Conservation (phyloP, 2,797 vertebrate species). For the Knipowitschia caucasica region DNA sequence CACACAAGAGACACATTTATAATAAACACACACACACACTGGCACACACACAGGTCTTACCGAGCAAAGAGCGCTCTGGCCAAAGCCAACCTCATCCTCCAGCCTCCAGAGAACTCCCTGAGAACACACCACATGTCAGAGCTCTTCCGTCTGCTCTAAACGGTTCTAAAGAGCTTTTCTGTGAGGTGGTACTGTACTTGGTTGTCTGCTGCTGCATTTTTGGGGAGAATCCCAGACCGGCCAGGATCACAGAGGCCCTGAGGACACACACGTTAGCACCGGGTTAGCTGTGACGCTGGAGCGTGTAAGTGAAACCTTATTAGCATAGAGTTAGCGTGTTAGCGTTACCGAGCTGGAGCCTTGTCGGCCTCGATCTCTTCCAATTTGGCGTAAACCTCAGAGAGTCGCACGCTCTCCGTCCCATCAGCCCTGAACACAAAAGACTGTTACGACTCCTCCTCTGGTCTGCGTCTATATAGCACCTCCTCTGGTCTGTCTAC, state of each 20-base stretch:
- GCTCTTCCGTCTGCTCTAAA: too few species aligned
- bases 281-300: too few species aligned
- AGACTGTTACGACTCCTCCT: not conserved
- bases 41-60: constrained; percentile 64
- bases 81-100: constrained; percentile 96
- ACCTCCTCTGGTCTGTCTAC: too few species aligned
- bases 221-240: constrained; percentile 90
- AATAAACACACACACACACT: not conserved
- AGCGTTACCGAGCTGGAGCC: constrained; percentile 87
- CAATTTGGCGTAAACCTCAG: constrained; percentile 88
- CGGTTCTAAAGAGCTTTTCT: too few species aligned
- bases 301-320: too few species aligned
- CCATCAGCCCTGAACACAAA: constrained; percentile 78
- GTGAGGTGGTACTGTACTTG: too few species aligned
- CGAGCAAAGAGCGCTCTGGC: constrained; percentile 92
- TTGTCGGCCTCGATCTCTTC: constrained; percentile 98
- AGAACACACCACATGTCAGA: constrained; percentile 7
- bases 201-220: constrained; percentile 93
- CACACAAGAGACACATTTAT: constrained; percentile 2
- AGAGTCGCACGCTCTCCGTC: constrained; percentile 82
- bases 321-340: not conserved
- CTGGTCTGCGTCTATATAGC: too few species aligned
- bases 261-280: constrained; percentile 35
- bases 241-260: constrained; percentile 93
- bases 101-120: constrained; percentile 97